phyloP scores from a whole-genome alignment of 1,140 invertebrate species.

The Drosophila leontia region DNA sequence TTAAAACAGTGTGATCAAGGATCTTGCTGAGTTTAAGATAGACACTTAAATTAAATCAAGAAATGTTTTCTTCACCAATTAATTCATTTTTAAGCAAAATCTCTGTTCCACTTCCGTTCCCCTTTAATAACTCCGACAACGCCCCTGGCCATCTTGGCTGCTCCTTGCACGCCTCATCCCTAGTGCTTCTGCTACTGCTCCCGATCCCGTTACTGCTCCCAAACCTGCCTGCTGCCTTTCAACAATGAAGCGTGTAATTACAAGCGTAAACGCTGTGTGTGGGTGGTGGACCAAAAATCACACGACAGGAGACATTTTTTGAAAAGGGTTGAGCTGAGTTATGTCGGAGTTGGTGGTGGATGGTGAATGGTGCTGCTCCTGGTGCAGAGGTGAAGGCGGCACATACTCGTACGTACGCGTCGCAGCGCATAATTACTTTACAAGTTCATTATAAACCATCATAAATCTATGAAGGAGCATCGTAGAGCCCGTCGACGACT shows the following conservation, averaged over 20 bases:
- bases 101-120: accelerated
- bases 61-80: not conserved
- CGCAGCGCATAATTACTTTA: constrained; percentile 85
- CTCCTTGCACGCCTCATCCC: constrained; percentile 12
- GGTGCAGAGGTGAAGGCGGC: constrained; percentile 41
- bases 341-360: constrained; percentile 37
- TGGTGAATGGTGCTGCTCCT: constrained; percentile 18
- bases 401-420: constrained; percentile 64
- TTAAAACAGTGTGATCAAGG: not conserved
- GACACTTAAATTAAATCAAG: not conserved
- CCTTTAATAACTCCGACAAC: not conserved
- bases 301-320: constrained; percentile 76
- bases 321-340: constrained; percentile 79
- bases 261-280: constrained; percentile 76
- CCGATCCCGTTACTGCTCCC: constrained; percentile 5
- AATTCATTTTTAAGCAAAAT: not conserved
- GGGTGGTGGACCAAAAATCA: constrained; percentile 62
- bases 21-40: not conserved
- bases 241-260: constrained; percentile 85
- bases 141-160: constrained; percentile 26
- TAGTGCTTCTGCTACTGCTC: constrained; percentile 1
- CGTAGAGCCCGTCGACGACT: constrained; percentile 28
- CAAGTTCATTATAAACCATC: constrained; percentile 85
- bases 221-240: constrained; percentile 30
- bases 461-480: constrained; percentile 77